Evolutionary conservation across 2,888 invertebrate genomes (phyloP).

Genomic region (Nebria salina): DNA sequence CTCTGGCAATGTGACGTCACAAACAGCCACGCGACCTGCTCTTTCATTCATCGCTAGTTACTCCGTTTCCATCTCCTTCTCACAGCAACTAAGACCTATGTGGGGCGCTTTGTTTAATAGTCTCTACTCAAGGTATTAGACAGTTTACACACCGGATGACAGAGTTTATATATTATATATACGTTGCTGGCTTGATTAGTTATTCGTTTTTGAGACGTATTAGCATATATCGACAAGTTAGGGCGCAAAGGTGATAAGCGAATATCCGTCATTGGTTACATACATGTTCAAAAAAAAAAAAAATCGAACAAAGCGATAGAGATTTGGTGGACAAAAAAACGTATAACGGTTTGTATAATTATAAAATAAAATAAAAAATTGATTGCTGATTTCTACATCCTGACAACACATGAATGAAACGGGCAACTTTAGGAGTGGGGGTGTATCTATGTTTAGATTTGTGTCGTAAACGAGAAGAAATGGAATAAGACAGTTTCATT

Average conservation of each 20-base stretch:
- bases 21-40: slow-evolving; percentile 11
- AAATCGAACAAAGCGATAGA: neutral
- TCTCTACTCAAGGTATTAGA: neutral
- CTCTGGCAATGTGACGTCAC: slow-evolving; percentile 2
- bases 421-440: slow-evolving; percentile 53
- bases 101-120: neutral
- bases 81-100: neutral
- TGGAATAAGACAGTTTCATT: slow-evolving; percentile 34
- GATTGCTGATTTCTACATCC: slow-evolving; percentile 49
- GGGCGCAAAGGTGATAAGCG: neutral
- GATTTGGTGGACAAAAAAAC: neutral
- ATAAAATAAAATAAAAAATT: slow-evolving; percentile 38
- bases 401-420: slow-evolving; percentile 54
- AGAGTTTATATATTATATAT: neutral
- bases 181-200: neutral
- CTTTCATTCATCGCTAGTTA: neutral
- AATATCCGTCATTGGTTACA: neutral
- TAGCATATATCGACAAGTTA: neutral
- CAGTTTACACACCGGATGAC: slow-evolving; percentile 7
- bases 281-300: neutral
- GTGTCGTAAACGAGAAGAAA: slow-evolving; percentile 31
- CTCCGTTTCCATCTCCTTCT: neutral
- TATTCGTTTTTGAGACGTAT: too few species aligned
- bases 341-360: slow-evolving; percentile 39
- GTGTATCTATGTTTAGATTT: slow-evolving; percentile 36